A percentile compares a stretch with the other conserved stretches of the same genome.
phyloP scores from a whole-genome alignment of 2,888 invertebrate genomes.

The Hypomecis atomaria region DNA sequence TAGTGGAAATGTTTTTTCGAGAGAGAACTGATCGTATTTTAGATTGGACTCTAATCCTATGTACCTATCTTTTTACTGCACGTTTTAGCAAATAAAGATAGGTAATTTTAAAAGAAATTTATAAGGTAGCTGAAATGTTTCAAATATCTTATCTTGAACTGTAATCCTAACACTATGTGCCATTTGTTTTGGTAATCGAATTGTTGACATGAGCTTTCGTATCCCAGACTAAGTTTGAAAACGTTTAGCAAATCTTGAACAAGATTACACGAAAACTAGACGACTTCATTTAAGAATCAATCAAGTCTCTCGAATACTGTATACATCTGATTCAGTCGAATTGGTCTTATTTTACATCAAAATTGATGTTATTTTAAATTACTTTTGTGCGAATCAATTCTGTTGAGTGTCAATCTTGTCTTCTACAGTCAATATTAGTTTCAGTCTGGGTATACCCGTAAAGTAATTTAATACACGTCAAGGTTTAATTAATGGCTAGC shows the following conservation, averaged over 20 bases:
- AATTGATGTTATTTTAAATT: conserved; percentile 13
- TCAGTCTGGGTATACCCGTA: conserved; percentile 5
- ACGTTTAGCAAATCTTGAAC: conserved; percentile 3
- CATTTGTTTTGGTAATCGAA: conserved; percentile 10
- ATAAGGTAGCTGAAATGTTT: conserved; percentile 2
- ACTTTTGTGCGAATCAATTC: conserved; percentile 5
- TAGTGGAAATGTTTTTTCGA: conserved; percentile 8
- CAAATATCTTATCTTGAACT: conserved; percentile 2
- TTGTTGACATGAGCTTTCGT: conserved; percentile 5
- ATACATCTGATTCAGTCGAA: conserved; percentile 12
- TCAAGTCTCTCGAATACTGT: conserved; percentile 10
- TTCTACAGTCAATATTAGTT: conserved; percentile 9
- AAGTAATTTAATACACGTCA: conserved; percentile 26
- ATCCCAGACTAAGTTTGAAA: conserved; percentile 13
- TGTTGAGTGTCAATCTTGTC: conserved; percentile 11
- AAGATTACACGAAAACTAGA: not conserved
- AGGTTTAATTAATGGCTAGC: conserved; percentile 21
- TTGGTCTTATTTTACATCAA: conserved; percentile 7
- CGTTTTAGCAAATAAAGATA: not conserved
- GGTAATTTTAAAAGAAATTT: conserved; percentile 2
- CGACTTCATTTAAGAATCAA: conserved; percentile 21
- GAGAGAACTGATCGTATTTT: conserved; percentile 4
- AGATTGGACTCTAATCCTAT: conserved; percentile 7
- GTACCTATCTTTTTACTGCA: not conserved
- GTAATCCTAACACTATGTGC: conserved; percentile 1